Conservation (phyloP, 2,888 invertebrate genomes). For the Hypercompe scribonia region DNA sequence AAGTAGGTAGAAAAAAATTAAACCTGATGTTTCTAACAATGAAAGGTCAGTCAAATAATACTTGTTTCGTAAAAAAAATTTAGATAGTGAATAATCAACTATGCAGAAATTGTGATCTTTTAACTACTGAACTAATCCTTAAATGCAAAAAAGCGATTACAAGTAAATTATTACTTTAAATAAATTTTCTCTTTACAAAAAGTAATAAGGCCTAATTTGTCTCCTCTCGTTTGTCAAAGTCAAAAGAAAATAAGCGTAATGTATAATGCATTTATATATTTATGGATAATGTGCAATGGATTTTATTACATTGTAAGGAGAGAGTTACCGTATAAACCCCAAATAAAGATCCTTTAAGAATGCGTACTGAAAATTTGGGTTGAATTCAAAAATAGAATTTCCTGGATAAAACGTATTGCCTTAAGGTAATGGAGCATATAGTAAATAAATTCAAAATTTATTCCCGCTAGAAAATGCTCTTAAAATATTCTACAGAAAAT, state of each 20-base stretch:
- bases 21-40: neutral
- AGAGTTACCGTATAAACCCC: neutral
- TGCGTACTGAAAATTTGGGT: neutral
- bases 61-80: too few species aligned
- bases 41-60: neutral
- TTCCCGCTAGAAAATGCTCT: conserved; percentile 13
- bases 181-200: too few species aligned
- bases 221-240: neutral
- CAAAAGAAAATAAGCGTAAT: neutral
- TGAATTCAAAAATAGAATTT: conserved; percentile 30
- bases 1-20: neutral
- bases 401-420: conserved; percentile 27
- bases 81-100: too few species aligned
- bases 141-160: too few species aligned
- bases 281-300: neutral
- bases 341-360: neutral
- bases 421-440: conserved; percentile 11
- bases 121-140: neutral
- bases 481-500: conserved; percentile 15
- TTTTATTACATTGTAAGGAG: neutral
- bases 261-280: neutral
- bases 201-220: neutral
- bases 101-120: neutral
- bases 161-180: too few species aligned
- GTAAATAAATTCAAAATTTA: conserved; percentile 23